A percentile compares a stretch with the other conserved stretches of the same genome.
These are phyloP conservation scores for Hemicordylus capensis DNA, from an alignment of 2,113 vertebrate species.

Conservation along the genomic window DNA sequence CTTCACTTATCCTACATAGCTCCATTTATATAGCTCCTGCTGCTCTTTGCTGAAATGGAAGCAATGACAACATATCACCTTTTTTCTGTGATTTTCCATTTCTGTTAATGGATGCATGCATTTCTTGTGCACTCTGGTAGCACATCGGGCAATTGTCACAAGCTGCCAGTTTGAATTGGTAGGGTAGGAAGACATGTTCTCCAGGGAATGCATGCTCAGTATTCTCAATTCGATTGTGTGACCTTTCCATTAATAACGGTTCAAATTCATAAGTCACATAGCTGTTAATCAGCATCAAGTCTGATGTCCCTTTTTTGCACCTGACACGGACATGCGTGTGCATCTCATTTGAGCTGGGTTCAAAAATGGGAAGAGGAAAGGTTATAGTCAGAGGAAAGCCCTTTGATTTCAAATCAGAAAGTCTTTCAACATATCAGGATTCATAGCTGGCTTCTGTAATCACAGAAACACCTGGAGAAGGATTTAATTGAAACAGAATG, in stretches of 20 bases:
- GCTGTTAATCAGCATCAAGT: slow-evolving; percentile 27
- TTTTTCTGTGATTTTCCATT: slow-evolving; percentile 41
- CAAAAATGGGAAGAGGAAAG: neutral
- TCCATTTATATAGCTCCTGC: neutral
- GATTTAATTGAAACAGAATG: neutral
- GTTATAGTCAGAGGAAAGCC: neutral
- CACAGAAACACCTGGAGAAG: neutral
- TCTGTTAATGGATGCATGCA: slow-evolving; percentile 26
- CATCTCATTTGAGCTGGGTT: neutral
- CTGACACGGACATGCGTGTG: slow-evolving; percentile 21
- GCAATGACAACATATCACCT: neutral
- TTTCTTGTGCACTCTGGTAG: slow-evolving; percentile 28
- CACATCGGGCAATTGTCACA: slow-evolving; percentile 32
- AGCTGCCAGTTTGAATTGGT: slow-evolving; percentile 20
- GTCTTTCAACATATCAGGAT: neutral
- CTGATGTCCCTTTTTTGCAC: neutral
- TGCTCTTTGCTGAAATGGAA: slow-evolving; percentile 17
- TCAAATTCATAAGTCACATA: slow-evolving; percentile 26
- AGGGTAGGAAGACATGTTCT: slow-evolving; percentile 25
- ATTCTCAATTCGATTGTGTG: slow-evolving; percentile 45
- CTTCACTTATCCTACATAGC: neutral
- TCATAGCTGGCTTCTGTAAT: neutral
- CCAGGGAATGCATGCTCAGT: slow-evolving; percentile 32
- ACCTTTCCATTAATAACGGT: slow-evolving; percentile 62
- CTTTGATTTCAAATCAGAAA: neutral